A percentile compares a stretch with the other conserved stretches of the same genome.
Evolutionary conservation across 2,113 vertebrate species (phyloP).

Genomic region (Microtus richardsoni): DNA sequence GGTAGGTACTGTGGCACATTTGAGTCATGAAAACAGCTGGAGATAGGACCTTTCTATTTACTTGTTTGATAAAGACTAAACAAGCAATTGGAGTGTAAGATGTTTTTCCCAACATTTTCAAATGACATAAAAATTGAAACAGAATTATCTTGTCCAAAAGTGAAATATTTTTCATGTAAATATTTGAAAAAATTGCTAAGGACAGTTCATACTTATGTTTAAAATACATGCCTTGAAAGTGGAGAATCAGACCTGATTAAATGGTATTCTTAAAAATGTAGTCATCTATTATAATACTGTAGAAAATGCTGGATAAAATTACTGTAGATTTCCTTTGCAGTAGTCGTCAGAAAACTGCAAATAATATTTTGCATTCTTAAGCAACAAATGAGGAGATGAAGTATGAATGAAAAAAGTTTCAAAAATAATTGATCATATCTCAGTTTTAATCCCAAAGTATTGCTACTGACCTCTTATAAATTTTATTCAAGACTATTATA

Average conservation of each 20-base stretch:
- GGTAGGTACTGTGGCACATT: neutral
- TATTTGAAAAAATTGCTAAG: neutral
- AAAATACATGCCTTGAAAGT: neutral
- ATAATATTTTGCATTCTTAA: neutral
- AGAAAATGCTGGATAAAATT: neutral
- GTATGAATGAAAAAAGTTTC: neutral
- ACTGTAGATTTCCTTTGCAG: neutral
- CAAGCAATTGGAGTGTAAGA: neutral
- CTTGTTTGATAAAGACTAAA: neutral
- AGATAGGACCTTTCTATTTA: neutral
- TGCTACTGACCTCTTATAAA: neutral
- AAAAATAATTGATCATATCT: neutral
- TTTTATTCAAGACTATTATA: neutral
- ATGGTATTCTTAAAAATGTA: neutral
- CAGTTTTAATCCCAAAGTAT: neutral
- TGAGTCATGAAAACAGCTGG: neutral
- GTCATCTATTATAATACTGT: neutral
- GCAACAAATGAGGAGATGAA: neutral
- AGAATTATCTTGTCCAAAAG: neutral
- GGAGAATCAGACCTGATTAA: neutral
- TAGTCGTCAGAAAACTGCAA: neutral
- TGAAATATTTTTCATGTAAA: neutral
- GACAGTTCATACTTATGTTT: neutral
- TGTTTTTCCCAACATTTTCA: neutral
- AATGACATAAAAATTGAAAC: neutral